Conservation (phyloP, 2,113 vertebrate species). For the Diadophis punctatus region DNA sequence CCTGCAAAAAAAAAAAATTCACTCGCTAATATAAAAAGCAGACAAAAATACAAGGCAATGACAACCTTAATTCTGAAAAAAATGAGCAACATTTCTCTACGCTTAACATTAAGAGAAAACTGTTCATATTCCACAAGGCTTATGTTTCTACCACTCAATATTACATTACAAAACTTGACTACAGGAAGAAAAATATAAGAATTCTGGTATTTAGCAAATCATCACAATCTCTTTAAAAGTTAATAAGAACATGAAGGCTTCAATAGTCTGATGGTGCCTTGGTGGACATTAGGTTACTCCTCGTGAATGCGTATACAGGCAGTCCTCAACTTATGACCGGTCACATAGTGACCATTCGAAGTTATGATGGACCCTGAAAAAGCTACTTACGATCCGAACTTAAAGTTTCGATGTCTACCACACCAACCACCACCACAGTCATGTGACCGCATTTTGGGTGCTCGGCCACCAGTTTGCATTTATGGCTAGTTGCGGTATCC, state of each 20-base stretch:
- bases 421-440: too few relatives aligned
- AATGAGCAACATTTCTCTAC: slow-evolving; percentile 48
- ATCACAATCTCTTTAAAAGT: not conserved
- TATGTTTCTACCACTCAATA: slow-evolving; percentile 9
- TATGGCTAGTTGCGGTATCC: not conserved
- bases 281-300: not conserved
- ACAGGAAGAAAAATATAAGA: slow-evolving; percentile 25
- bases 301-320: not conserved
- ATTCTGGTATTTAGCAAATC: not conserved
- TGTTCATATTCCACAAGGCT: slow-evolving; percentile 46
- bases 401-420: not conserved
- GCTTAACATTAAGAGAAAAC: slow-evolving; percentile 35
- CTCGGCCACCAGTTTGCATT: not conserved
- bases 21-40: slow-evolving; percentile 48
- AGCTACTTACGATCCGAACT: not conserved
- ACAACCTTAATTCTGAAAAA: slow-evolving; percentile 49
- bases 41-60: slow-evolving; percentile 26
- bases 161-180: slow-evolving; percentile 38
- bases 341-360: not conserved
- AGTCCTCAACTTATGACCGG: not conserved
- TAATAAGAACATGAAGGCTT: not conserved
- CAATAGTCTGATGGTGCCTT: not conserved
- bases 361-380: not conserved
- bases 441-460: not conserved
- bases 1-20: slow-evolving; percentile 34